Evolutionary conservation across 2,113 vertebrate species (phyloP), one percentile per base, ranked within the genome.

Genomic region (Oncorhynchus clarkii): DNA sequence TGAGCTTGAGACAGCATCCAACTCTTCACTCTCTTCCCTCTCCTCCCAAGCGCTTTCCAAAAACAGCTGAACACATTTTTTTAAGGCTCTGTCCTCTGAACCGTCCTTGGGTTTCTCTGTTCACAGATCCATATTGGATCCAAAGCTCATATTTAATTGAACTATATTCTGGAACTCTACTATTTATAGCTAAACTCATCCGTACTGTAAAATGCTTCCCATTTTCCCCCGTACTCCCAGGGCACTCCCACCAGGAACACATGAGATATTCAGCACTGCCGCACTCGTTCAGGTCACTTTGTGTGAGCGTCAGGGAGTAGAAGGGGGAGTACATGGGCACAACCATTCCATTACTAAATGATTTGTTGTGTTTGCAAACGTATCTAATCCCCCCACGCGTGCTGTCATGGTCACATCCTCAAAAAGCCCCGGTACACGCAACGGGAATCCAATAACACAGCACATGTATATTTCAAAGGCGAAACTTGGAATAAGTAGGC

Each of bases 401-500:
- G 29, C 26, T 27, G 66, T 54, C 29, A 5, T 80, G 67, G 74
- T 76, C 76, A 71, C 79, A 62, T 74, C 60, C 73, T 67, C 72
- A 29, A 71, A 74, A 73, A 5, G 5, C 65, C 69, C 51, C 64
- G 67, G 68, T 70, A 3, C 39, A 45, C 71, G 0, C 76, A 29
- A 73, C 9, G 51, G 69, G 79, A 79, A 76, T 74, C 64, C 71
- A 72, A 24, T 77, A 76, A 51, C 80, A 65, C 26, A 68, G 39
- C 66, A 74, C 80, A 87, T 89, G 7, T 85, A 86, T 89, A 84
- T 89, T 90, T 90, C 87, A 90, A 45, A 45, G 39, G 39, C 39
- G 3, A 9, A 11, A 45, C 9, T 45, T 45, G 39, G 39, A 45
- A 45, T 45, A 45, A 45, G 39, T 45, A 45, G 39, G 39, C 9